These are phyloP conservation scores for Gymnothorax javanicus DNA, from an alignment of 2,797 vertebrate genomes.

Conservation along the genomic window DNA sequence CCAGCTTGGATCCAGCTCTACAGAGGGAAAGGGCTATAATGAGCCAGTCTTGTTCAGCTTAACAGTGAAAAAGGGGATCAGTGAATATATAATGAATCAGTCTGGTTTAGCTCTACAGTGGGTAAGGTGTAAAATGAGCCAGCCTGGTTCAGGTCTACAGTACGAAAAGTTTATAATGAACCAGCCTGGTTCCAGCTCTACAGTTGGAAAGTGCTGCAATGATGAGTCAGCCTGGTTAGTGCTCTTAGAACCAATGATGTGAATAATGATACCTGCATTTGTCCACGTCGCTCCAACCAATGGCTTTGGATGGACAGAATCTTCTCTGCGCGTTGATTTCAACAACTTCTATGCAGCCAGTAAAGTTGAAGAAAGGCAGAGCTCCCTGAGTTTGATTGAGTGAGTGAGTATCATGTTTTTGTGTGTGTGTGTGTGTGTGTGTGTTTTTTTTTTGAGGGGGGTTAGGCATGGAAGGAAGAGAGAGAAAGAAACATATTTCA, in stretches of 20 bases:
- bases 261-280: constrained; percentile 80
- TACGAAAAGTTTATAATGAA: neutral
- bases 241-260: constrained; percentile 19
- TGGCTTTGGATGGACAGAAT: constrained; percentile 71
- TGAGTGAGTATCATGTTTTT: neutral
- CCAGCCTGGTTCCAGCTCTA: neutral
- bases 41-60: neutral
- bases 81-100: neutral
- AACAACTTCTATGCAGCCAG: constrained; percentile 81
- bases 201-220: neutral
- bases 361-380: constrained; percentile 78
- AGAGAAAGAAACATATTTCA: constrained; percentile 44
- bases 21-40: neutral
- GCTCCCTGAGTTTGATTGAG: constrained; percentile 61
- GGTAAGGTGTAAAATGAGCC: neutral
- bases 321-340: constrained; percentile 76
- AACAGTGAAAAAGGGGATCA: neutral
- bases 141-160: neutral
- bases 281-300: constrained; percentile 70
- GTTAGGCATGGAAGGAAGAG: neutral
- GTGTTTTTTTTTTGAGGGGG: too few relatives aligned
- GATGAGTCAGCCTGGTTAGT: too few relatives aligned
- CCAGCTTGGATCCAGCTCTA: neutral
- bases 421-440: neutral
- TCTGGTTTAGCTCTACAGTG: neutral